Evolutionary conservation across 1,140 invertebrate genomes (phyloP).

Genomic region (Anagrus nilaparvatae): DNA sequence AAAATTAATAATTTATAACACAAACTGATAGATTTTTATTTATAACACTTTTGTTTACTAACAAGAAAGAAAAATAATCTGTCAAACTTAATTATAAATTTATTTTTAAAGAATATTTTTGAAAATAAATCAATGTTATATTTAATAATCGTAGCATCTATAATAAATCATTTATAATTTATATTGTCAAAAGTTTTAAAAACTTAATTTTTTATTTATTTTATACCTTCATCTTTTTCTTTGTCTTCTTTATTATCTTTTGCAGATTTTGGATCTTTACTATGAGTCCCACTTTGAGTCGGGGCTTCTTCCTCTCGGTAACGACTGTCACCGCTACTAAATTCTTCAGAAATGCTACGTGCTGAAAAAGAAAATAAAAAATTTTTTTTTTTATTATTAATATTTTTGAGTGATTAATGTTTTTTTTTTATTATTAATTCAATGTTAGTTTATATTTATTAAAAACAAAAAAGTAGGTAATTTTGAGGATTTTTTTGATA

Average conservation of each 20-base stretch:
- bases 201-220: no score
- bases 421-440: slow-evolving; percentile 4
- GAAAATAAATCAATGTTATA: no score
- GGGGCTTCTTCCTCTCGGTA: slow-evolving; percentile 53
- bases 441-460: slow-evolving; percentile 4
- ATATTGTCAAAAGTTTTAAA: no score
- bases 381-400: neutral
- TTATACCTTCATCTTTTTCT: slow-evolving; percentile 40
- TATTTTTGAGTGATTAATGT: neutral
- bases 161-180: no score
- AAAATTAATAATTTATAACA: no score
- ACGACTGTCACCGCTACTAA: slow-evolving; percentile 63
- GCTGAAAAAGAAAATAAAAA: slow-evolving; percentile 42
- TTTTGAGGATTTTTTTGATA: no score
- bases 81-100: no score
- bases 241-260: slow-evolving; percentile 84
- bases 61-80: no score
- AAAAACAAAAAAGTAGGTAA: neutral
- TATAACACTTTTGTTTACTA: no score
- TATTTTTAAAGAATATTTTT: no score
- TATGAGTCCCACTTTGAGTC: slow-evolving; percentile 31
- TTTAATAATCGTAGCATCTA: no score
- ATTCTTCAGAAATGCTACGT: slow-evolving; percentile 78
- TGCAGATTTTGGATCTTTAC: slow-evolving; percentile 36
- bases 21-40: no score